Evolutionary conservation across 2,888 invertebrate species (phyloP).

Genomic region (Hirtodrosophila cameraria): DNA sequence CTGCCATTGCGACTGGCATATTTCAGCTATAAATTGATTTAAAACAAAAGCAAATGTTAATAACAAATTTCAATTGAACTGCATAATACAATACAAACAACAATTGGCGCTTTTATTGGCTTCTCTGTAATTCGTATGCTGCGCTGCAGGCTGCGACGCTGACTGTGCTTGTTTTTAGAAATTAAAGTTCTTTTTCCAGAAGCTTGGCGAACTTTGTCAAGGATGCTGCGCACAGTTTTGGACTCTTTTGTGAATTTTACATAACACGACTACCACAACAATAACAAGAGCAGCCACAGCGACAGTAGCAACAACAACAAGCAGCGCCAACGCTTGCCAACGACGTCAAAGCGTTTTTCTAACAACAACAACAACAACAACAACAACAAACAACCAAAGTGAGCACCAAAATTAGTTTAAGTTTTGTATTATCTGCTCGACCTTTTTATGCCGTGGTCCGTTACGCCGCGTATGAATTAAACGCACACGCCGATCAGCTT

Average conservation of each 20-base stretch:
- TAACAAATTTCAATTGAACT: not conserved
- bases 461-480: conserved; percentile 41
- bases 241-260: conserved; percentile 39
- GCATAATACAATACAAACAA: conserved; percentile 2
- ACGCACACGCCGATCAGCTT: conserved; percentile 16
- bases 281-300: conserved; percentile 8
- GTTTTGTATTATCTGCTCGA: conserved; percentile 36
- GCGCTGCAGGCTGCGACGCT: conserved; percentile 4
- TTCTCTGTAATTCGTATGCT: no score
- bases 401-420: conserved; percentile 36
- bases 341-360: conserved; percentile 42
- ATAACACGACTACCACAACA: conserved; percentile 40
- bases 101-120: not conserved
- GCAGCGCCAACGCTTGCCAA: conserved; percentile 50
- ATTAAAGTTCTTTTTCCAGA: not conserved
- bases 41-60: conserved; percentile 10
- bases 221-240: conserved; percentile 45
- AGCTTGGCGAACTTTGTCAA: conserved; percentile 18
- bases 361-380: conserved; percentile 9
- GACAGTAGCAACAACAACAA: conserved; percentile 19
- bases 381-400: conserved; percentile 7
- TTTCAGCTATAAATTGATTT: conserved; percentile 29
- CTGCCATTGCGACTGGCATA: conserved; percentile 46
- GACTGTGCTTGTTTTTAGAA: conserved; percentile 1
- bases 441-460: conserved; percentile 35